These are phyloP conservation scores for Leptobrachium ailaonicum DNA, from an alignment of 2,113 vertebrate species.

Conservation along the genomic window DNA sequence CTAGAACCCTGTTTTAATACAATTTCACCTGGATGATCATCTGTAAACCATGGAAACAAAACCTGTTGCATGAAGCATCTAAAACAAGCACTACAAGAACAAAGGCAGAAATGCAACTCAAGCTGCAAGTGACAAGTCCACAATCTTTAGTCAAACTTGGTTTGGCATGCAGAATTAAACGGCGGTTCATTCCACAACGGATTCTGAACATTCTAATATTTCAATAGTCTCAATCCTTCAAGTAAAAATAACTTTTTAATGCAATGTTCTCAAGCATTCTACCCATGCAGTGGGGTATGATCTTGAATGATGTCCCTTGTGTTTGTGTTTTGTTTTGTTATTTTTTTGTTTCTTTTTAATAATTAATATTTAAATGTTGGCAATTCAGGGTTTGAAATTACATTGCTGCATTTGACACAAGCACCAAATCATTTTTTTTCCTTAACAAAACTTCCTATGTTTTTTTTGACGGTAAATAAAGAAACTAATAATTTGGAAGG, in stretches of 20 bases:
- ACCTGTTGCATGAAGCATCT: conserved; percentile 62
- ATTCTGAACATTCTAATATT: neutral
- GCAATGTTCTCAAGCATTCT: conserved; percentile 4
- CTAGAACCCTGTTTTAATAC: conserved; percentile 69
- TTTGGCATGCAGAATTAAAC: conserved; percentile 42
- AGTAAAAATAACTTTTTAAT: neutral
- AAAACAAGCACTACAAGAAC: conserved; percentile 63
- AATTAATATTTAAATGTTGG: conserved; percentile 27
- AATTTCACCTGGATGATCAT: conserved; percentile 56
- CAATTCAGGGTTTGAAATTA: conserved; percentile 48
- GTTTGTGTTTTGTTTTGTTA: neutral
- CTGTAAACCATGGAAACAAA: conserved; percentile 45
- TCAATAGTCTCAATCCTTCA: neutral
- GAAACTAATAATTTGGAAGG: conserved; percentile 6
- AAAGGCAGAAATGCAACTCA: conserved; percentile 56
- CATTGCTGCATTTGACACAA: conserved; percentile 36
- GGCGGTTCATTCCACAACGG: conserved; percentile 31
- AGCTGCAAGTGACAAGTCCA: conserved; percentile 59
- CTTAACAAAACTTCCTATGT: too few species aligned
- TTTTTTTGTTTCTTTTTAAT: neutral
- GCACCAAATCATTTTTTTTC: neutral
- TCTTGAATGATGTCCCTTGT: neutral
- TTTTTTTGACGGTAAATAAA: neutral
- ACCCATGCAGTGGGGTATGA: neutral
- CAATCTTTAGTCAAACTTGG: neutral